Conservation (phyloP, 2,888 invertebrate species). For the Chaitophorus viminalis region DNA sequence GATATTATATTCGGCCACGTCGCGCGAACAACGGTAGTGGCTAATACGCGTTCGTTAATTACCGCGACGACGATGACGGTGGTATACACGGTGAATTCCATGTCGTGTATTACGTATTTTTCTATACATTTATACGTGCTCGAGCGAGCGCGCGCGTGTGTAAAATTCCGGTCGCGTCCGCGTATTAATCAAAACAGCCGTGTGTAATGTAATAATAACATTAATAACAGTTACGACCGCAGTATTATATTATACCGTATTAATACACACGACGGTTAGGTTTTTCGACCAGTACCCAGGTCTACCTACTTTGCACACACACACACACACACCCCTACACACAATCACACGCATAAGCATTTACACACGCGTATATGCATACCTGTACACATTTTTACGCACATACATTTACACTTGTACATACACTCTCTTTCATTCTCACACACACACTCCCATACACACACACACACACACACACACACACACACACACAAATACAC, state of each 20-base stretch:
- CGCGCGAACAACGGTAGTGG: neutral
- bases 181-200: constrained; percentile 42
- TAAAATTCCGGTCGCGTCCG: constrained; percentile 27
- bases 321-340: neutral
- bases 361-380: too few relatives aligned
- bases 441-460: neutral
- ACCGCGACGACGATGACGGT: neutral
- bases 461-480: neutral
- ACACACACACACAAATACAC: too few relatives aligned
- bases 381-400: too few relatives aligned
- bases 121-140: neutral
- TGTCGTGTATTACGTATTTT: neutral
- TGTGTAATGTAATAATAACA: constrained; percentile 2
- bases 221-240: constrained; percentile 35
- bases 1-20: neutral
- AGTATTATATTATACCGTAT: neutral
- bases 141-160: neutral
- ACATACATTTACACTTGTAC: too few relatives aligned
- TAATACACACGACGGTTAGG: constrained; percentile 23
- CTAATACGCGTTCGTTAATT: neutral
- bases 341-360: neutral
- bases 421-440: neutral
- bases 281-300: neutral
- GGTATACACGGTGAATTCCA: neutral
- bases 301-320: neutral